Base-by-base conservation (phyloP, 2,113 vertebrate genomes). In the Deroptyus accipitrinus region DNA sequence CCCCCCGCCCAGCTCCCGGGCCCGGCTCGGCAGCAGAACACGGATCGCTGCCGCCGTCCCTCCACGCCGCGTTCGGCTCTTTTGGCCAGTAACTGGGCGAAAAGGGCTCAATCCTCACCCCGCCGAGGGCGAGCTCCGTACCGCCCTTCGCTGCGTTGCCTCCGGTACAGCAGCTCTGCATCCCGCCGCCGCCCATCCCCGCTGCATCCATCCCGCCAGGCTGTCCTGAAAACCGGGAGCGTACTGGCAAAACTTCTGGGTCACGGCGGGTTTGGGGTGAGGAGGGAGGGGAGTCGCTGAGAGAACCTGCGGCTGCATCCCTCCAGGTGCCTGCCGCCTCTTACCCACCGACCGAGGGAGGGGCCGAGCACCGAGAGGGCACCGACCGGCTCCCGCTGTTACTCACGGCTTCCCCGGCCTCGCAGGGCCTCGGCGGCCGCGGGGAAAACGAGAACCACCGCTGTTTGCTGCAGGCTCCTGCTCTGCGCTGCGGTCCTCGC, bases 201-300 rank as follows among this genome's bases (percentile, higher is more conserved):
- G 20, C 68, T 9, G 73, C 87, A 80, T 13, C 63, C 87, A 70
- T 16, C 63, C 61, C n/a, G 10, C 75, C 91, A 83, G 94, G 33
- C 92, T 48, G 52, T 89, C 91, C 83, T 88, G 33, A 33, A 78
- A 88, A 77, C 64, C 83, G 13, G 49, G 48, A 49, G 74, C 44
- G 41, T 59, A 94, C 80, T 92, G 79, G 51, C 68, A 66, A 94
- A 97, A 97, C 82, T 95, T 97, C 35, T 54, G 77, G 55, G 64
- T 86, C 48, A 41, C 25, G 78, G 37, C 62, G 9, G 62, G 62
- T 35, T 68, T 64, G 75, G 13, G 78, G 88, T 25, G 77, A 81
- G 22, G 73, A 69, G 8, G 69, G 75, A 46, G 51, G 28, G 44
- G 28, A 69, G 18, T 41, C 35, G 76, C 55, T 63, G 20, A 35